Percentiles rank a stretch among this genome's conserved stretches.
phyloP scores from a whole-genome alignment of 2,797 vertebrate species.

The Chaetodon trifasciatus region DNA sequence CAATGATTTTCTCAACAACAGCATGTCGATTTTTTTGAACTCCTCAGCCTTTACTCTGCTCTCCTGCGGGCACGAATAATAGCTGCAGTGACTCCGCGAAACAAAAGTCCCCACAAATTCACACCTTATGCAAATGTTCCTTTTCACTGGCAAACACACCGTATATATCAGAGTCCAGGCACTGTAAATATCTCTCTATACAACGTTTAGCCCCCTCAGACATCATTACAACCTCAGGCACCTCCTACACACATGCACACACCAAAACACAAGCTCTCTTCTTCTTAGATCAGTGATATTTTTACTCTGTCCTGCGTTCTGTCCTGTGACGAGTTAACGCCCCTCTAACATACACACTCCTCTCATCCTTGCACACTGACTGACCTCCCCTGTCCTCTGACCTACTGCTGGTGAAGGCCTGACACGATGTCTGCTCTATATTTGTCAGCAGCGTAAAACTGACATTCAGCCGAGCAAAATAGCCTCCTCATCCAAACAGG shows the following conservation, averaged over 20 bases:
- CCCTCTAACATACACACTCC: neutral
- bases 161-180: neutral
- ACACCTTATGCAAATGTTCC: neutral
- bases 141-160: neutral
- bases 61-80: neutral
- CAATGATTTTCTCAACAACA: slow-evolving; percentile 32
- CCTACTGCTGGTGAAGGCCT: slow-evolving; percentile 42
- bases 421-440: slow-evolving; percentile 50
- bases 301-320: slow-evolving; percentile 50
- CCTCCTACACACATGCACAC: slow-evolving; percentile 3
- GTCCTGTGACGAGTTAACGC: slow-evolving; percentile 45
- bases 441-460: slow-evolving; percentile 39
- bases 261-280: slow-evolving; percentile 18
- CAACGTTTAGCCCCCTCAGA: slow-evolving; percentile 1
- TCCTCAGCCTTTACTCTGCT: slow-evolving; percentile 12
- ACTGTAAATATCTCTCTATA: slow-evolving; percentile 4
- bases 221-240: slow-evolving; percentile 2
- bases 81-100: slow-evolving; percentile 2
- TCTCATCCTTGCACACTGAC: slow-evolving; percentile 36
- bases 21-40: slow-evolving; percentile 18
- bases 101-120: neutral
- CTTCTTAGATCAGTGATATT: slow-evolving; percentile 53
- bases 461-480: slow-evolving; percentile 41
- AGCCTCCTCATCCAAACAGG: slow-evolving; percentile 49
- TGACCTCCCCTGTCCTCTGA: slow-evolving; percentile 46